Base-by-base conservation (phyloP, 2,797 vertebrate species). In the Helicolenus hilgendorfi region DNA sequence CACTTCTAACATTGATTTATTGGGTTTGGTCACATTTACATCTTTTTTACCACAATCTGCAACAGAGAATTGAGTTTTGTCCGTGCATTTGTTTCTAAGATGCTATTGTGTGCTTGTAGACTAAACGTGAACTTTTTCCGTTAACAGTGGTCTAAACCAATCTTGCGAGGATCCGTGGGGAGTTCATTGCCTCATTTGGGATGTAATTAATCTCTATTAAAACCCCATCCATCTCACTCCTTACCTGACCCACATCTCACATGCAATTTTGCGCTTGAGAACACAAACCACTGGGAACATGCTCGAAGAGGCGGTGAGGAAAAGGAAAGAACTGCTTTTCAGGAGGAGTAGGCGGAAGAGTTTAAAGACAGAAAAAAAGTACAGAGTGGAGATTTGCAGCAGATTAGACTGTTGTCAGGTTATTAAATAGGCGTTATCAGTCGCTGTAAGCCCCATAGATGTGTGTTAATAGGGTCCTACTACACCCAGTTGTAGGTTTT, bases 141-240 rank as follows among this genome's bases (percentile, higher is more conserved):
- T 72, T 73, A 84, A 75, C 68, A 14, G 7, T 4, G 67, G 70
- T 74, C 69, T 9, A 26, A 36, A 38, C 15, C 62, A 1, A 31
- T 55, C 33, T 13, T 41, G 5, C 13, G 11, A 31, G 18, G 20
- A 58, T 31, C 81, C 3, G 4, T 36, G 11, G 72, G 77, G 84
- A 85, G 27, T 79, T 82, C n/a, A 67, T 65, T 62, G 69, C 33
- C 78, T 91, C 84, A 89, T 91, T 77, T 88, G 84, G 72, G 86
- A 83, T 35, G 88, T 80, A 86, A 94, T 95, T 92, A 92, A 94
- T 95, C 91, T 92, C 87, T 49, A 80, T 95, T 93, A 92, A 85
- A 89, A 55, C 62, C 85, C 36, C 88, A 82, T 88, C 87, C 81
- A 76, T 91, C 86, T 79, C 18, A 4, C 35, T 73, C 59, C 55